phyloP scores from a whole-genome alignment of 2,113 vertebrate genomes.

The Rhodinocichla rosea region DNA sequence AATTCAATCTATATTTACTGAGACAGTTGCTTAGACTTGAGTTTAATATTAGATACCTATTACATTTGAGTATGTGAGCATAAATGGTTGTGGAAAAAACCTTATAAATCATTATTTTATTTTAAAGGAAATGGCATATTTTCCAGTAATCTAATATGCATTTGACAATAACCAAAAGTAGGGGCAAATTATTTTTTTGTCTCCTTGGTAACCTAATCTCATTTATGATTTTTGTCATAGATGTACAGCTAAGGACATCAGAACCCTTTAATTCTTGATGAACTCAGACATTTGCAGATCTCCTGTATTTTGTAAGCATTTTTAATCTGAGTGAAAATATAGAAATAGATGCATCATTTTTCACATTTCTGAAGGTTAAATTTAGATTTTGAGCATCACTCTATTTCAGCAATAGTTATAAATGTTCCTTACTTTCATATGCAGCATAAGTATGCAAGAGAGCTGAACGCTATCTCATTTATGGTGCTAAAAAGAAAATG shows the following conservation, averaged over 20 bases:
- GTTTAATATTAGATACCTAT: neutral
- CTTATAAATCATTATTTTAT: neutral
- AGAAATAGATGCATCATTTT: neutral
- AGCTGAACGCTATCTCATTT: neutral
- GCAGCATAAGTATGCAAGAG: neutral
- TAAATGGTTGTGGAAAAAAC: neutral
- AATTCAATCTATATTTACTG: neutral
- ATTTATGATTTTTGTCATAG: neutral
- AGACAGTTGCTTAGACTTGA: neutral
- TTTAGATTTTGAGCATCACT: neutral
- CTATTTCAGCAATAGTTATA: slow-evolving; percentile 1
- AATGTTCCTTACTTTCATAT: neutral
- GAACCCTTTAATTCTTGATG: neutral
- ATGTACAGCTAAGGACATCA: neutral
- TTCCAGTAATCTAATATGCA: neutral
- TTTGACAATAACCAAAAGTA: neutral
- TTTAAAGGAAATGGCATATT: neutral
- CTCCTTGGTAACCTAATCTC: neutral
- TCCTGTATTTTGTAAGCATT: neutral
- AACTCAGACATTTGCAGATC: neutral
- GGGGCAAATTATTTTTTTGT: neutral
- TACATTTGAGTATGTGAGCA: neutral
- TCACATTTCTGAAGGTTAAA: slow-evolving; percentile 5
- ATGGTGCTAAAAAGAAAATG: neutral
- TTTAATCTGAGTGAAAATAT: neutral